Evolutionary conservation across 2,797 vertebrate species (phyloP).

Genomic region (Rhinoraja longicauda): DNA sequence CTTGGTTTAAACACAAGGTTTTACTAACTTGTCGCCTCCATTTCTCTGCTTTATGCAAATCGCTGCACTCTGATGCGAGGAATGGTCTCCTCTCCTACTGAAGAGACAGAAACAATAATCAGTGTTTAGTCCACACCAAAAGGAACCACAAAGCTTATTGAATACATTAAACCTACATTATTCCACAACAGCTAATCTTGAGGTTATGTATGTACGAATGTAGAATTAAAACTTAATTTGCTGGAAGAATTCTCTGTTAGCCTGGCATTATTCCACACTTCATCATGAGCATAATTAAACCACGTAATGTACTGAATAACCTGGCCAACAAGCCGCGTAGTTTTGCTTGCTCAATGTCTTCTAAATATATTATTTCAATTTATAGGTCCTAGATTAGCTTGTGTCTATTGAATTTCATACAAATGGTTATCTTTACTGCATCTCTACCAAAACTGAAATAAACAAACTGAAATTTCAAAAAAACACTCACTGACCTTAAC

Average conservation of each 20-base stretch:
- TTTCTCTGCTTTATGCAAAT: conserved; percentile 90
- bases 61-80: conserved; percentile 85
- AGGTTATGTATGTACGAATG: neutral
- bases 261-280: neutral
- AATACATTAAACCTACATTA: neutral
- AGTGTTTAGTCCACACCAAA: neutral
- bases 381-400: conserved; percentile 32
- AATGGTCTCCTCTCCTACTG: conserved; percentile 83
- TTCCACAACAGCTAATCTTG: neutral
- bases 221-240: neutral
- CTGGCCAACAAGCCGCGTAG: neutral
- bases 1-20: neutral
- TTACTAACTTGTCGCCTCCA: conserved; percentile 81
- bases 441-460: neutral
- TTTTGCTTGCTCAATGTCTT: neutral
- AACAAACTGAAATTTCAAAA: no score
- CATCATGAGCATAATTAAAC: neutral
- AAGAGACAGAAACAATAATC: conserved; percentile 41
- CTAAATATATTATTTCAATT: conserved; percentile 36
- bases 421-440: neutral
- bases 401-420: neutral
- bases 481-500: conserved; percentile 71
- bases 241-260: neutral
- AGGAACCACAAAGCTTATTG: neutral
- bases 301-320: neutral